Conservation (phyloP, 53 echinoderm and acorn worm species). For the Astropecten irregularis region DNA sequence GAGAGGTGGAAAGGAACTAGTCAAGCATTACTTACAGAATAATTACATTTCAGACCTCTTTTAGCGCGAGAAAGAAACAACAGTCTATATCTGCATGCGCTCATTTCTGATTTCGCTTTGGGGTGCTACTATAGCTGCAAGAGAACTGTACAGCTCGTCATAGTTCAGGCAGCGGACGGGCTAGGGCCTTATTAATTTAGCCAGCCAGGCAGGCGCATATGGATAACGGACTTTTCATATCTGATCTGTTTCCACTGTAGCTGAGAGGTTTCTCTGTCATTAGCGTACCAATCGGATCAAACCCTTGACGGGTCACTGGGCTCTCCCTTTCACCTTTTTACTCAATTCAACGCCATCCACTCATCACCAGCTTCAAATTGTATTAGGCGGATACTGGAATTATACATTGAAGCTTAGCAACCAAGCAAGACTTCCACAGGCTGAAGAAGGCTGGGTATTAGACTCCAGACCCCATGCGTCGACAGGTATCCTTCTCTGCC, state of each 20-base stretch:
- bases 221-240: slow-evolving; percentile 46
- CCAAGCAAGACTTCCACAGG: no score
- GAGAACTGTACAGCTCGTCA: no score
- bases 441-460: no score
- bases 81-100: not conserved
- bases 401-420: no score
- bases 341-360: not conserved
- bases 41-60: not conserved
- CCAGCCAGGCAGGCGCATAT: slow-evolving; percentile 37
- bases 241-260: slow-evolving; percentile 23
- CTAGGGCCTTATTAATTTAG: slow-evolving; percentile 48
- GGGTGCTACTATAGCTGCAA: no score
- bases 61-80: not conserved
- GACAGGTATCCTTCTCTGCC: no score
- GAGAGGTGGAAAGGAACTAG: not conserved
- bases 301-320: slow-evolving; percentile 35
- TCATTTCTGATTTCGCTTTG: not conserved
- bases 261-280: no score
- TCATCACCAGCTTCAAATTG: slow-evolving; percentile 9
- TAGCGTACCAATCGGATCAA: slow-evolving; percentile 34
- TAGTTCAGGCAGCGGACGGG: no score
- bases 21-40: no score
- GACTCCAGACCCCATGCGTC: no score
- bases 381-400: not conserved
- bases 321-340: not conserved